Conservation (phyloP, 2,797 vertebrate genomes). For the Sebastes itinus region DNA sequence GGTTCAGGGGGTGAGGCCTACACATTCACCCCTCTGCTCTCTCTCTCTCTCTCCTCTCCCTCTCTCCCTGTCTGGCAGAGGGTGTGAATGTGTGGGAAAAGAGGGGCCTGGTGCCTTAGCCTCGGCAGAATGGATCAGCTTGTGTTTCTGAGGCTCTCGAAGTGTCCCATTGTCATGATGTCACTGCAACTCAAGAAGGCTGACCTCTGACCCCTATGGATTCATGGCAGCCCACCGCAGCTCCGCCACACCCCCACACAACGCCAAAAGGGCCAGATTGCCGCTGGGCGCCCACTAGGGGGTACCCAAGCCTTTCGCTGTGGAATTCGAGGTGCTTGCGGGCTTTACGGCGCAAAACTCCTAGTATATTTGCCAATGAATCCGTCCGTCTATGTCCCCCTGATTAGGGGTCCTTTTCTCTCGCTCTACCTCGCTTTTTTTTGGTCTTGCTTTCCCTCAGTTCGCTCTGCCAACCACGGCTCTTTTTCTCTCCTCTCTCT, state of each 20-base stretch:
- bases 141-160: slow-evolving; percentile 89
- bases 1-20: slow-evolving; percentile 76
- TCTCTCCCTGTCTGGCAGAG: slow-evolving; percentile 73
- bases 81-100: slow-evolving; percentile 95
- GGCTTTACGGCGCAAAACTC: slow-evolving; percentile 15
- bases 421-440: slow-evolving; percentile 29
- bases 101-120: slow-evolving; percentile 91
- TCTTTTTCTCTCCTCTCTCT: slow-evolving; percentile 66
- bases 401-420: slow-evolving; percentile 44
- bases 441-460: slow-evolving; percentile 31
- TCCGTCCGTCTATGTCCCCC: slow-evolving; percentile 48
- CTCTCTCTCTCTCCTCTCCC: slow-evolving; percentile 56
- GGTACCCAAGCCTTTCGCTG: slow-evolving; percentile 95
- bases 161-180: slow-evolving; percentile 99
- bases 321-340: slow-evolving; percentile 76
- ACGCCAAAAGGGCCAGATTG: slow-evolving; percentile 85
- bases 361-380: slow-evolving; percentile 45
- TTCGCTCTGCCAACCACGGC: slow-evolving; percentile 29
- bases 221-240: slow-evolving; percentile 87
- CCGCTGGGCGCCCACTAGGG: slow-evolving; percentile 93
- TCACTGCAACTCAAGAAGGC: slow-evolving; percentile 95
- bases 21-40: slow-evolving; percentile 76
- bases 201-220: slow-evolving; percentile 97
- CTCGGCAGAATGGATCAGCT: slow-evolving; percentile 92
- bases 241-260: slow-evolving; percentile 43